These are phyloP conservation scores for Platycercus adscitus DNA, from an alignment of 2,113 vertebrate genomes.

Conservation along the genomic window DNA sequence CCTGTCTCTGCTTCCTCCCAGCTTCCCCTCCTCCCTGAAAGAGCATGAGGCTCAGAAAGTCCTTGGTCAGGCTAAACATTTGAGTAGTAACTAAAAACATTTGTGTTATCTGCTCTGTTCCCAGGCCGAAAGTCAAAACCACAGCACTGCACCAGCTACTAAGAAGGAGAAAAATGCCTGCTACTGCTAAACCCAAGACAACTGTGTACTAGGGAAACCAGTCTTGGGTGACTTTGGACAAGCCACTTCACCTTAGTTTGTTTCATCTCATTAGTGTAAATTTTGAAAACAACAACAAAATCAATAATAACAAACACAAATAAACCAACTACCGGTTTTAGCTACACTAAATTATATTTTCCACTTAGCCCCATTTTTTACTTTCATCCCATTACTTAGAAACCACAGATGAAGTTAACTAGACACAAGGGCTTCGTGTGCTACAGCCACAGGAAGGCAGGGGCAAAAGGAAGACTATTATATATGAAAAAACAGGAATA, in stretches of 20 bases:
- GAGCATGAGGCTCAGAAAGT: no score
- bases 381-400: neutral
- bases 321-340: neutral
- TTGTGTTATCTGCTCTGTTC: no score
- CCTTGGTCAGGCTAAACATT: no score
- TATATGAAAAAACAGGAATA: neutral
- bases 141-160: no score
- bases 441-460: neutral
- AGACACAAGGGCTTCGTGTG: neutral
- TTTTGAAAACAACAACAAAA: neutral
- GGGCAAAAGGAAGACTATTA: neutral
- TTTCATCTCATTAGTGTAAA: neutral
- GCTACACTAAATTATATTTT: neutral
- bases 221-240: neutral
- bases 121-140: no score
- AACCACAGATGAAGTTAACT: neutral
- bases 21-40: no score
- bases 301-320: neutral
- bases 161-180: no score
- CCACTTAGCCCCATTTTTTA: neutral
- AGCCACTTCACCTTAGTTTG: neutral
- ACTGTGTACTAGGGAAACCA: neutral
- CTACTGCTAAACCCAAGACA: no score
- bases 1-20: no score
- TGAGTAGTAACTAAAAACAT: no score